Percentiles rank a stretch among this genome's conserved stretches.
phyloP scores from a whole-genome alignment of 2,113 vertebrate genomes.

The Polypterus bichir region DNA sequence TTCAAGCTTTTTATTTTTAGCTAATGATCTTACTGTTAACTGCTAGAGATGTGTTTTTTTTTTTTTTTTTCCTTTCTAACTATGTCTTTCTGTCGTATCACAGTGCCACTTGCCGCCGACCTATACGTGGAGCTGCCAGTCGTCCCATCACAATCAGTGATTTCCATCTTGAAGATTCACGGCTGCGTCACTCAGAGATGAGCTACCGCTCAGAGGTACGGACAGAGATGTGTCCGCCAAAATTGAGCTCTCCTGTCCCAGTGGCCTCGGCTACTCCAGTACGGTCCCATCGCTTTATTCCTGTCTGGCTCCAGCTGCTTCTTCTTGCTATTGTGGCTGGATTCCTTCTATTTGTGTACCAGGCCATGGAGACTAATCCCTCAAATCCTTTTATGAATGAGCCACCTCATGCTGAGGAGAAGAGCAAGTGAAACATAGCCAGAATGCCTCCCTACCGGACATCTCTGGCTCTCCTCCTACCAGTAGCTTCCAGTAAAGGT shows the following conservation, averaged over 20 bases:
- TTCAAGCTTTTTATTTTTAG: too few relatives aligned
- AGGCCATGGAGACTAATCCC: slow-evolving; percentile 86
- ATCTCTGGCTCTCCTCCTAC: neutral
- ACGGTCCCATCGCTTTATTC: slow-evolving; percentile 32
- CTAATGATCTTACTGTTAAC: too few relatives aligned
- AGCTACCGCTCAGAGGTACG: slow-evolving; percentile 32
- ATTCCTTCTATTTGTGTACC: slow-evolving; percentile 79
- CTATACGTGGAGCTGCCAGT: slow-evolving; percentile 81
- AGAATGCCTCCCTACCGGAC: neutral
- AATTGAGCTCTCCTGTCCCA: neutral
- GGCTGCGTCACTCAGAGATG: slow-evolving; percentile 25
- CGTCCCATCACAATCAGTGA: slow-evolving; percentile 58
- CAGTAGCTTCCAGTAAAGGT: neutral
- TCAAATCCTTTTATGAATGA: slow-evolving; percentile 53
- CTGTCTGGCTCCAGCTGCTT: slow-evolving; percentile 79
- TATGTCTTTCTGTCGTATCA: slow-evolving; percentile 12
- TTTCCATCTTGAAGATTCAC: slow-evolving; percentile 53
- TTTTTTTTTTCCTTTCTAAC: neutral
- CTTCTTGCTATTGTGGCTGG: slow-evolving; percentile 52
- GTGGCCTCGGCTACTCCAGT: slow-evolving; percentile 20
- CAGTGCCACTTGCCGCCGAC: slow-evolving; percentile 79
- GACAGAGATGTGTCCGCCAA: slow-evolving; percentile 12
- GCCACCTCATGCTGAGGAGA: accelerated
- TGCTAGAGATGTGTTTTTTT: too few relatives aligned
- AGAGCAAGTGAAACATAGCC: neutral